phyloP scores from a whole-genome alignment of 2,113 vertebrate genomes.

The Gambusia affinis region DNA sequence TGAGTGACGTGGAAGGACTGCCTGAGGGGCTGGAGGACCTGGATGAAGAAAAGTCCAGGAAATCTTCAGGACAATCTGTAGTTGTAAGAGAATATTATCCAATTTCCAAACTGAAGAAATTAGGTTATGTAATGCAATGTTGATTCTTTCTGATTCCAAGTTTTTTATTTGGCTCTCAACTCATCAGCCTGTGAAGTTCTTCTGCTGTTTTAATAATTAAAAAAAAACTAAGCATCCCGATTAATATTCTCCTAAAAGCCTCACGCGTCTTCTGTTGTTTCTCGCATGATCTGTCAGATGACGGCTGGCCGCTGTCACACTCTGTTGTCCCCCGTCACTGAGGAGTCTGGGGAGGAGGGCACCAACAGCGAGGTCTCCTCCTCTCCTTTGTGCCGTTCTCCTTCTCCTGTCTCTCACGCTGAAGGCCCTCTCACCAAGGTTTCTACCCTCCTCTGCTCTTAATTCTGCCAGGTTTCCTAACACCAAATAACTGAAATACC shows the following conservation, averaged over 20 bases:
- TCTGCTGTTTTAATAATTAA: neutral
- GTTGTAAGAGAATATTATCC: slow-evolving; percentile 84
- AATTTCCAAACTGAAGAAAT: neutral
- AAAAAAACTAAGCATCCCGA: slow-evolving; percentile 9
- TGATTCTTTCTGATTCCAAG: neutral
- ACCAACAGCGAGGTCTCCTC: slow-evolving; percentile 95
- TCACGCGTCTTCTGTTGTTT: slow-evolving; percentile 40
- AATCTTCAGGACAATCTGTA: slow-evolving; percentile 83
- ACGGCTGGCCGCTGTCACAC: slow-evolving; percentile 98
- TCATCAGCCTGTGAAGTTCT: neutral
- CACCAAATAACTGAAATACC: neutral
- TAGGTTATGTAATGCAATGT: neutral
- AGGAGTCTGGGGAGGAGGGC: slow-evolving; percentile 98
- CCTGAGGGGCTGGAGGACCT: slow-evolving; percentile 88
- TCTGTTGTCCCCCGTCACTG: slow-evolving; percentile 96
- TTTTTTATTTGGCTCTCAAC: no score
- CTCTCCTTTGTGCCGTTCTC: slow-evolving; percentile 93
- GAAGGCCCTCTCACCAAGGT: slow-evolving; percentile 92
- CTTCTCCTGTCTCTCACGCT: slow-evolving; percentile 91
- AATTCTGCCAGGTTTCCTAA: neutral
- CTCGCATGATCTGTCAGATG: slow-evolving; percentile 84
- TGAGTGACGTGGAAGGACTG: slow-evolving; percentile 90
- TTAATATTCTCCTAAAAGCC: slow-evolving; percentile 18
- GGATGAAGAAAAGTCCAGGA: slow-evolving; percentile 83
- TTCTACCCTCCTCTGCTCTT: slow-evolving; percentile 55